Base-by-base conservation (phyloP, 2,888 invertebrate genomes). In the Drosophila histrio region DNA sequence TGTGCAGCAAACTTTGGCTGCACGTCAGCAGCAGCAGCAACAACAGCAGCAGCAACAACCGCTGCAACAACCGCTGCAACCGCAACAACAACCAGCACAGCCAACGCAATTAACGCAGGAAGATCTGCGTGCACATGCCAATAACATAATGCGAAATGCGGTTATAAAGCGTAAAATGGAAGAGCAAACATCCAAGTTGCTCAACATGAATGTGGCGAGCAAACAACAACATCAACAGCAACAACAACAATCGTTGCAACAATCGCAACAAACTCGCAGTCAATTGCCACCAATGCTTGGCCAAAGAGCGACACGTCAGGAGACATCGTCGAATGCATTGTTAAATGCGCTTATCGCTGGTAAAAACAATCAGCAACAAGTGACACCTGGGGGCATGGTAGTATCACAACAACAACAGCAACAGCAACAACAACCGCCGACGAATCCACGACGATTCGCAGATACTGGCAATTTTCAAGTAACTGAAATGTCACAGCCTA, bases 61-160 rank as follows among this genome's bases (percentile, higher is more conserved):
- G 2, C 86, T 69, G 21, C 75, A 56, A 1, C 70, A 80, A 15
- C 61, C 41, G 3, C 68, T 62, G 11, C 61, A 44, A 5, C 68
- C 62, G 11, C 47, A 62, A 4, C 79, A 62, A 22, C 53, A 60
- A 38, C 47, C 67, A 21, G 39, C 61, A 1, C 72, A 67, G n/a
- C 58, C 41, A 17, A 4, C 36, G 7, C 76, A 71, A 28, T 34
- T 90, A 26, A 83, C 90, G 0, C 91, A 91, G 24, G 91, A 91
- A 67, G 91, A 91, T 54, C 60, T 91, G 24, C 90, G 90, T 58
- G 87, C 89, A 0, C 91, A 91, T 76, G 90, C 91, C 4, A 91
- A 90, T 60, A 73, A 81, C 9, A 91, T 91, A 50, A 91, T 91
- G 89, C 91, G 91, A 32, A 91, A 91, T 76, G 91, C 91, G n/a